Base-by-base conservation (phyloP, 2,797 vertebrate species). In the Ibycter americanus region DNA sequence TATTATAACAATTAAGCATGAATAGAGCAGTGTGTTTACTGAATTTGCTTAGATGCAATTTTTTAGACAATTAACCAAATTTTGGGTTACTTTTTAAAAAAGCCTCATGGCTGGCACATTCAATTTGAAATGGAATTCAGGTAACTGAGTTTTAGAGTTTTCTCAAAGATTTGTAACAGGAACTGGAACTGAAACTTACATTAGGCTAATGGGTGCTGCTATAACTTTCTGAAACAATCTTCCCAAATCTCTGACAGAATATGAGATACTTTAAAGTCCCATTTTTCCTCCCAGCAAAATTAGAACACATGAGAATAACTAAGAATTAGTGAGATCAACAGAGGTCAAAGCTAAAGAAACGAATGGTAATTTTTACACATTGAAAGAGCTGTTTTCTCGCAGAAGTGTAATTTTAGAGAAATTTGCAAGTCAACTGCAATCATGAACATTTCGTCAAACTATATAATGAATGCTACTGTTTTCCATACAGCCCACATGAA, bases 391-490 rank as follows among this genome's bases (percentile, higher is more conserved):
- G 87, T 96, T 98, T 94, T 72, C 89, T 93, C 93, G 91, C 82
- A 87, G 16, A 91, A 96, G 82, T 61, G 51, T 42, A 97, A 97
- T 97, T 97, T 97, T 17, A 51, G 93, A 90, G 73, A 95, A 96
- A 94, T 93, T 88, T 94, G 63, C 76, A 72, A 82, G 95, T 97
- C 92, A 94, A 92, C 88, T 93, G 90, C 95, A 96, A 96, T 98
- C 94, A 94, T 2, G 38, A 89, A 40, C 21, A 26, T 63, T 91
- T 65, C 74, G 81, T 92, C 90, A 85, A 66, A 80, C 83, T 79
- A 87, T 32, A 96, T 87, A 97, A 98, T 87, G 96, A 96, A 91
- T 93, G 94, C 94, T 94, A 74, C 96, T 97, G 96, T 96, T 97
- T 89, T 66, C 82, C 65, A 86, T 8, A 67, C 12, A 32, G 77